Base-by-base conservation (phyloP, 2,888 invertebrate genomes). In the Embidobia sp. region DNA sequence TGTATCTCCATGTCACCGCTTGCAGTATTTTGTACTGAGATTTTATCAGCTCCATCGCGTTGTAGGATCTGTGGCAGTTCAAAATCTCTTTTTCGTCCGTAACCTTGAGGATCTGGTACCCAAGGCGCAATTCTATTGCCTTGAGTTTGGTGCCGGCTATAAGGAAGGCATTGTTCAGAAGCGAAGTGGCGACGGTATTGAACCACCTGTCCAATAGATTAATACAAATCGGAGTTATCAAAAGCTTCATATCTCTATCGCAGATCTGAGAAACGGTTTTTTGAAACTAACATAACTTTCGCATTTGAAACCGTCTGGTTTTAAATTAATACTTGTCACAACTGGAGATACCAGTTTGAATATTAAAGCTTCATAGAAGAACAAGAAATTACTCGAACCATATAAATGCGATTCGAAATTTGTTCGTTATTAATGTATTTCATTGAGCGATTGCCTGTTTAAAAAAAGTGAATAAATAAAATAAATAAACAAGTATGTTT, bases 1-100 rank as follows among this genome's bases (percentile, higher is more conserved):
- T 89, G 76, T 89, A 89, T 16, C 89, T 81, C 88, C 89, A 88
- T 0, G 88, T 87, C 0, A 88, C 87, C 0, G 89, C 88, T 8
- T 84, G 82, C 8, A 89, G 67, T 84, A 89, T 82, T 11, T 85
- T 83, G 73, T 88, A 89, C 42, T 88, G 87, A 0, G 81, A 70
- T 16, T 76, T 82, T 13, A 88, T 80, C 7, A 86, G 3, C 48
- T 89, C 86, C 37, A 88, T 73, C 18, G 80, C 64, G 49, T 87
- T 83, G 22, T 82, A 82, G 0, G 82, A 80, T 49, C 78, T 82
- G 27, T 78, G 82, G 49, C 66, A 82, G 1, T 66, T 55, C 5
- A 84, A 10, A 1, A 83, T 37, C 8, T 86, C 83, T 3, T 19
- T 16, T 11, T 81, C 74, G 1, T 61, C 69, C 8, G 55, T 66